Percentiles rank a stretch among this genome's conserved stretches.
phyloP scores from a whole-genome alignment of 2,113 vertebrate species.

The Eira barbara region DNA sequence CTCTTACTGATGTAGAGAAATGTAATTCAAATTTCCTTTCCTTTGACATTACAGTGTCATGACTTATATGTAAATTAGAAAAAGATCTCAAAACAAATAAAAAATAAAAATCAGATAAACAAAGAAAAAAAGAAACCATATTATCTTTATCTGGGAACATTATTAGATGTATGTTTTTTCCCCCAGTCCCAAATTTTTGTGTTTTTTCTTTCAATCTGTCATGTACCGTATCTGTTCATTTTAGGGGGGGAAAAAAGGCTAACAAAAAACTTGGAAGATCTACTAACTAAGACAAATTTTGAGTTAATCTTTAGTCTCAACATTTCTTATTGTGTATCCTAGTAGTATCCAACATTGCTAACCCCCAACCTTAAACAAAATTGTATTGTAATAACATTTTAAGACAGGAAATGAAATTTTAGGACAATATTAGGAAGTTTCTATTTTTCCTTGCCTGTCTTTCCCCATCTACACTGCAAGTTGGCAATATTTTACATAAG shows the following conservation, averaged over 20 bases:
- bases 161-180: neutral
- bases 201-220: neutral
- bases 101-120: neutral
- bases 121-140: neutral
- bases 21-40: neutral
- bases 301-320: neutral
- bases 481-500: neutral
- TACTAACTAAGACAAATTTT: neutral
- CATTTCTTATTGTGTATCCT: neutral
- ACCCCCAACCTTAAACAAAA: neutral
- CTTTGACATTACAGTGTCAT: neutral
- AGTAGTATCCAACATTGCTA: neutral
- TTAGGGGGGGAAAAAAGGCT: neutral
- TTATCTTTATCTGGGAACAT: neutral
- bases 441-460: neutral
- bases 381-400: neutral
- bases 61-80: neutral
- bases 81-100: neutral
- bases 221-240: neutral
- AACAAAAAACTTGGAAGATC: neutral
- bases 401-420: neutral
- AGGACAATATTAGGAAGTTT: neutral
- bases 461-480: neutral
- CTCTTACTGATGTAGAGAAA: neutral
- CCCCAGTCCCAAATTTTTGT: neutral